Conservation (phyloP, 2,888 invertebrate genomes). For the Notocelia uddmanniana region DNA sequence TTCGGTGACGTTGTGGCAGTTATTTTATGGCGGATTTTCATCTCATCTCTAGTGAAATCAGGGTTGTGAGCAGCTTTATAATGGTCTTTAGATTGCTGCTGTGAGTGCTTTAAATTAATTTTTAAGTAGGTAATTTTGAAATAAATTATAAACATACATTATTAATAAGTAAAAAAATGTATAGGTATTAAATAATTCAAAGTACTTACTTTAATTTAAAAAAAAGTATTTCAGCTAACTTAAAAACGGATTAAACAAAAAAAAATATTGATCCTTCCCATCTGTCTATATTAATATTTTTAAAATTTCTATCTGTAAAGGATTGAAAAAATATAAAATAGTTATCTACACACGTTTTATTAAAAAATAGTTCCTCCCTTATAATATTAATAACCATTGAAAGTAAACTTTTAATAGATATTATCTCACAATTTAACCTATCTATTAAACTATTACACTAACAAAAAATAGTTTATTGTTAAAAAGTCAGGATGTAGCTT, state of each 20-base stretch:
- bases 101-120: not conserved
- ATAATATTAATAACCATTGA: conserved; percentile 25
- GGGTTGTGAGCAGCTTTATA: conserved; percentile 2
- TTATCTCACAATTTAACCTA: conserved; percentile 32
- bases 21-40: conserved; percentile 40
- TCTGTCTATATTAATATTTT: not conserved
- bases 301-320: not conserved
- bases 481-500: conserved; percentile 43
- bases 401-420: conserved; percentile 20
- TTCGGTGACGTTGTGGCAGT: conserved; percentile 20
- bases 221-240: too few relatives aligned
- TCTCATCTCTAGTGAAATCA: not conserved
- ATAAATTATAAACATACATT: too few relatives aligned
- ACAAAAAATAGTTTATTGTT: conserved; percentile 27
- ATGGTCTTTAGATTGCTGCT: not conserved
- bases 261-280: too few relatives aligned
- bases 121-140: too few relatives aligned
- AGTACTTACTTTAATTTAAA: too few relatives aligned
- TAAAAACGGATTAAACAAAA: too few relatives aligned
- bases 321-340: not conserved
- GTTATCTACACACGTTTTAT: not conserved
- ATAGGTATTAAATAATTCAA: not conserved
- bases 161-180: too few relatives aligned
- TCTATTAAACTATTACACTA: conserved; percentile 36
- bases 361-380: not conserved